Evolutionary conservation across 2,797 vertebrate genomes (phyloP), one percentile per base, ranked within the genome.

Genomic region (Crenuchus spilurus): DNA sequence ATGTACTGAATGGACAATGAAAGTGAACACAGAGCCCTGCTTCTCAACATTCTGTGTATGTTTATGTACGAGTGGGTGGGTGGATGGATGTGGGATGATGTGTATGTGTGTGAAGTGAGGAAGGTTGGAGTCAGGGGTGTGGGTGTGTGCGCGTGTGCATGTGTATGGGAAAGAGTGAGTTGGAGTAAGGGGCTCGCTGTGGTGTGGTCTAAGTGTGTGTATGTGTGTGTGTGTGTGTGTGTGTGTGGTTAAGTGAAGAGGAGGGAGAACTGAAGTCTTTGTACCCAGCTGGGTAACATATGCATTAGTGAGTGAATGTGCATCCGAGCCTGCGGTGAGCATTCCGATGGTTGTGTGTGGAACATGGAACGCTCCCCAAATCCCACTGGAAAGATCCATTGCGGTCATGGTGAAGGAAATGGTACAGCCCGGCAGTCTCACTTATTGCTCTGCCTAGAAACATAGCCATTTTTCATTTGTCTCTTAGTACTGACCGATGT

Each of bases 321-420:
- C 81, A 80, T 82, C 79, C 83, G 87, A 85, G 89, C 46, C 89
- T 92, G 90, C 87, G 90, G 91, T 84, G 80, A 88, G 84, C 90
- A 91, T 92, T 92, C 91, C 89, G 52, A 85, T 76, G 75, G 81
- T 85, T 75, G 62, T 77, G 75, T 91, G 88, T 89, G 88, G 90
- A 90, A 88, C 88, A 87, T 85, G 88, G 86, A 87, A 85, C 76
- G 77, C 6, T 76, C 52, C 86, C 90, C 70, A 35, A 74, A 70
- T 80, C 82, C 81, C 85, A 80, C 85, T 87, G 90, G 89, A 91
- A 89, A 89, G 86, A 88, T 78, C 51, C 87, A 77, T 81, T 90
- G 90, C 77, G 90, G 90, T 92, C 84, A 73, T 87, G 84, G 89
- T 91, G 89, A 84, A 87, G 88, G 88, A 91, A 93, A 92, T 86